Evolutionary conservation across 1,140 invertebrate species (phyloP), one percentile per base, ranked within the genome.

Genomic region (Zaprionus ghesquierei): DNA sequence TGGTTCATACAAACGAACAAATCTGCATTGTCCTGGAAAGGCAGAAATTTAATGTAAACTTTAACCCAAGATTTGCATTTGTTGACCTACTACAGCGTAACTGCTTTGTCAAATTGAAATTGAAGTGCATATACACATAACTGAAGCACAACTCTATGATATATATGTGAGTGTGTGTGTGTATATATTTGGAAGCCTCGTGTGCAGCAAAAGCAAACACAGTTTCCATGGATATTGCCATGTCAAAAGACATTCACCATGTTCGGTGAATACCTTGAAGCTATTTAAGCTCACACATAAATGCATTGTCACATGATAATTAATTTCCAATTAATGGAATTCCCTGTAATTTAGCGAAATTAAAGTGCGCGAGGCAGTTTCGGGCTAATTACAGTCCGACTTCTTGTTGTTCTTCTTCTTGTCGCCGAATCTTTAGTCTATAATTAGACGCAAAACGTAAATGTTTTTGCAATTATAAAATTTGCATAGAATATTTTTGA

Each of bases 391-490:
- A 61, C 54, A 77, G n/a, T 41, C 35, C 15, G 5, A n/a, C n/a
- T n/a, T n/a, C 35, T 2, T 33, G 35, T 50, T 58, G 6, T 29
- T 2, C n/a, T 2, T 38, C 44, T 50, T 58, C 46, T 69, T 68
- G 68, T 27, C 62, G 29, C 60, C 20, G 1, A 5, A 54, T 60
- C 35, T 66, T 66, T 51, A 63, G 74, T 77, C 81, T 63, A 75
- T 85, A 85, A 85, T 85, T 85, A 77, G 35, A 41, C 18, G 41
- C 38, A 49, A 33, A 74, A 51, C 41, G 58, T 70, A 82, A 78
- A 81, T 78, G 65, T 66, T 78, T 62, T 81, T 27, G 75, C 75
- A 75, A 78, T 78, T 76, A 79, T 78, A 51, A 51, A 70, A 68
- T 72, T 69, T 70, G 62, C 59, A 53, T 51, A 56, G 74, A 74